Evolutionary conservation across 1,140 invertebrate genomes (phyloP), one percentile per base, ranked within the genome.

Genomic region (Ips nitidus): DNA sequence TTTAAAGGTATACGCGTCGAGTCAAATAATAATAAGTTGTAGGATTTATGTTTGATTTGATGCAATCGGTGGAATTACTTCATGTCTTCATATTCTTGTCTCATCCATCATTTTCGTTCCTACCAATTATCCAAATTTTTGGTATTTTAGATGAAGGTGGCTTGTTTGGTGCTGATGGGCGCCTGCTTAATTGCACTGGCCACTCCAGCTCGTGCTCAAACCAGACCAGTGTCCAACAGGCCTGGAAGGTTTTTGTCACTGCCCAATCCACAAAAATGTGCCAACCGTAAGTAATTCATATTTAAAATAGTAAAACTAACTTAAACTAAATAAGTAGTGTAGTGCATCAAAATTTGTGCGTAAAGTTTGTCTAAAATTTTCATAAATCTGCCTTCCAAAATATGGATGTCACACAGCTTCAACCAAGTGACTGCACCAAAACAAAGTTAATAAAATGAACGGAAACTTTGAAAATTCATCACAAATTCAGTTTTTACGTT

Each of bases 191-290:
- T 69, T 39, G 63, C 63, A 42, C 67, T 70, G 2, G 73, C 74
- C 52, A 74, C 72, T 38, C 73, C 76, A 40, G 75, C 71, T 22
- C 73, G 74, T 37, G 75, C 72, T 40, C 72, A 80, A 74, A 70
- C 66, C 8, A 74, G 78, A 53, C 74, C 75, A 4, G 76, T 77
- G 38, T 79, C 77, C 2, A 80, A 80, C 66, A 65, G 77, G 43
- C 80, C 80, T 4, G 91, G 91, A 76, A 84, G 91, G 77, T 94
- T 93, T 83, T 84, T 94, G 60, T 89, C 91, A 56, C 85, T 93
- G 62, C 91, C 91, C 38, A 84, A 88, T 66, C 85, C 91, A 69
- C 85, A 90, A 76, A 94, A 94, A 84, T 94, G 91, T 82, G 86
- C 90, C 43, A 90, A 86, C 81, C 87, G 91, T 94, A 84, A 91